Percentiles rank a stretch among this genome's conserved stretches.
Conservation (phyloP, 2,797 vertebrate genomes). For the Hipposideros larvatus region DNA sequence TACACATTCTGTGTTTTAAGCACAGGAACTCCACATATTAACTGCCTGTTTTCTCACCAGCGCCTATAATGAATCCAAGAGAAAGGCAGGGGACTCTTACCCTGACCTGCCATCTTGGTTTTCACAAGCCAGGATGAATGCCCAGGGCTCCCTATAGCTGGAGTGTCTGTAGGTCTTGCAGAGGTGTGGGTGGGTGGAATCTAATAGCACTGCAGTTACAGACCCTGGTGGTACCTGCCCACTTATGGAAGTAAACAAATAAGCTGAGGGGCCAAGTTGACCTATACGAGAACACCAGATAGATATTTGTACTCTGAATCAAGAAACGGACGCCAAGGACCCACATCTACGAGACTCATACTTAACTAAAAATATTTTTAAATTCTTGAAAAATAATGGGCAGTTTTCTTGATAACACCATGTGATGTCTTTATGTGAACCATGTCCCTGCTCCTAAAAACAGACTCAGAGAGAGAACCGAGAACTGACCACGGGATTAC, state of each 20-base stretch:
- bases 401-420: not conserved
- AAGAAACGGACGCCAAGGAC: not conserved
- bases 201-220: not conserved
- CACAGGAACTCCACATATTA: conserved; percentile 70
- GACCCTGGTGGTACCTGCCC: not conserved
- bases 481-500: not conserved
- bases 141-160: not conserved
- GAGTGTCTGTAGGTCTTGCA: conserved; percentile 49
- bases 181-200: not conserved
- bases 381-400: not conserved
- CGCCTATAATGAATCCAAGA: conserved; percentile 75
- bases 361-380: not conserved
- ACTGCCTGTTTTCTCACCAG: conserved; percentile 75
- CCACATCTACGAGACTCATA: not conserved
- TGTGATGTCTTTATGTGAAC: not conserved
- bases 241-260: not conserved
- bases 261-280: not conserved
- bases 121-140: conserved; percentile 45
- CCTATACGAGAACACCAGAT: not conserved
- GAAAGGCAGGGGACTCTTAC: not conserved
- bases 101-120: conserved; percentile 49
- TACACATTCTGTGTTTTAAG: conserved; percentile 39
- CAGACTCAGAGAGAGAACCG: not conserved
- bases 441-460: not conserved
- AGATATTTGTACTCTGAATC: not conserved